These are phyloP conservation scores for Panopea generosa DNA, from an alignment of 2,888 invertebrate genomes.

Conservation along the genomic window DNA sequence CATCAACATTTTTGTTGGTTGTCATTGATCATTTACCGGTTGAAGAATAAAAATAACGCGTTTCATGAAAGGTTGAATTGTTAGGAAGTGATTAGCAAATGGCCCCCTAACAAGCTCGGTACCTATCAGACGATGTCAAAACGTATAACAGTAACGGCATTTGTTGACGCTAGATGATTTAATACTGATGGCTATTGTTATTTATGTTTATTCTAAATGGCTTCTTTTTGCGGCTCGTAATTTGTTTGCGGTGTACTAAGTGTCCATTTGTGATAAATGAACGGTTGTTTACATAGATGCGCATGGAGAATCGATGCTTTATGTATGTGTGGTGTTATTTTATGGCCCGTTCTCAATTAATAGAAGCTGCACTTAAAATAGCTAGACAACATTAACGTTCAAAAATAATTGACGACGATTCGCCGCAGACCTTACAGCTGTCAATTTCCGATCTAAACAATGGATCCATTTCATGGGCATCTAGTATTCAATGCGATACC, in stretches of 20 bases:
- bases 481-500: no score
- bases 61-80: not conserved
- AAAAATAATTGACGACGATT: slow-evolving; percentile 23
- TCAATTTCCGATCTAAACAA: no score
- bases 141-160: slow-evolving; percentile 2
- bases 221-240: slow-evolving; percentile 42
- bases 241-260: slow-evolving; percentile 25
- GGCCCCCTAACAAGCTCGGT: slow-evolving; percentile 6
- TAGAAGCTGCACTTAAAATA: not conserved
- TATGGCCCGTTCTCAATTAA: slow-evolving; percentile 2
- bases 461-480: no score
- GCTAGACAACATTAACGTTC: slow-evolving; percentile 10
- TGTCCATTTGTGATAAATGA: slow-evolving; percentile 31
- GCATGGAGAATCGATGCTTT: slow-evolving; percentile 16
- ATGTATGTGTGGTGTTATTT: slow-evolving; percentile 9
- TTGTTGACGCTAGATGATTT: no score
- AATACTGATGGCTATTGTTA: slow-evolving; percentile 11
- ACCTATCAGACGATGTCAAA: not conserved
- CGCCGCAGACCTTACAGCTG: not conserved
- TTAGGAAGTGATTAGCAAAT: no score
- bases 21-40: not conserved
- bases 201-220: slow-evolving; percentile 33
- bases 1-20: no score
- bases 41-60: not conserved
- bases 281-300: slow-evolving; percentile 13